Conservation (phyloP, 2,888 invertebrate genomes). For the Steinernema scapterisci region DNA sequence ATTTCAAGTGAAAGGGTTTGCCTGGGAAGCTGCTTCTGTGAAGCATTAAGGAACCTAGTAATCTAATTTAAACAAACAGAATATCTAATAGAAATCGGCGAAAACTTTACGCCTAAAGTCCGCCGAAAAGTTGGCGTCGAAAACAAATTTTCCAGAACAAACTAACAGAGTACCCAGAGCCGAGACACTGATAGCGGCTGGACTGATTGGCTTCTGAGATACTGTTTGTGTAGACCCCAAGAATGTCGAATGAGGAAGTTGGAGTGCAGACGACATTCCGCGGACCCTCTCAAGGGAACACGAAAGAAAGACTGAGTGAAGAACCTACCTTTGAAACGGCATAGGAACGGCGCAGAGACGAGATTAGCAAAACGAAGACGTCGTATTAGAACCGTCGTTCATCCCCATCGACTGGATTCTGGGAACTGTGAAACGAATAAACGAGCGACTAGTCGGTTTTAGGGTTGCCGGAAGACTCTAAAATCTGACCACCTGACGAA, state of each 20-base stretch:
- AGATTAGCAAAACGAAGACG: neutral
- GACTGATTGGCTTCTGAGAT: too few species aligned
- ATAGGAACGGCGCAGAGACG: neutral
- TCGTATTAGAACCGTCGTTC: neutral
- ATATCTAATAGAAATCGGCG: slow-evolving; percentile 31
- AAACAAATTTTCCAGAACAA: neutral
- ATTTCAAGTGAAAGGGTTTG: neutral
- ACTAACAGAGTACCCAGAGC: neutral
- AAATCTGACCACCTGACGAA: slow-evolving; percentile 26
- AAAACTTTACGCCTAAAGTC: slow-evolving; percentile 20
- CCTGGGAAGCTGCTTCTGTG: slow-evolving; percentile 10
- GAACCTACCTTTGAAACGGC: slow-evolving; percentile 27
- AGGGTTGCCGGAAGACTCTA: slow-evolving; percentile 19
- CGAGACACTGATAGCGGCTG: too few species aligned
- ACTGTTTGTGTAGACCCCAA: too few species aligned
- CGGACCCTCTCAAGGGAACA: too few species aligned
- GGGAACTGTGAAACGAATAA: slow-evolving; percentile 2
- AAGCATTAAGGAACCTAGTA: slow-evolving; percentile 24
- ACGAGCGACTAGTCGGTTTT: slow-evolving; percentile 15
- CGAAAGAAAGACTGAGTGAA: too few species aligned
- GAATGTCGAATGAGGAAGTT: too few species aligned
- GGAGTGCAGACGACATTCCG: too few species aligned
- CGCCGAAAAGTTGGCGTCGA: slow-evolving; percentile 13
- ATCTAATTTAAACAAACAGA: slow-evolving; percentile 32
- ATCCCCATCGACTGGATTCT: neutral